Percentiles rank a stretch among this genome's conserved stretches.
Conservation (phyloP, 2,113 vertebrate genomes). For the Phylloscopus trochilus region DNA sequence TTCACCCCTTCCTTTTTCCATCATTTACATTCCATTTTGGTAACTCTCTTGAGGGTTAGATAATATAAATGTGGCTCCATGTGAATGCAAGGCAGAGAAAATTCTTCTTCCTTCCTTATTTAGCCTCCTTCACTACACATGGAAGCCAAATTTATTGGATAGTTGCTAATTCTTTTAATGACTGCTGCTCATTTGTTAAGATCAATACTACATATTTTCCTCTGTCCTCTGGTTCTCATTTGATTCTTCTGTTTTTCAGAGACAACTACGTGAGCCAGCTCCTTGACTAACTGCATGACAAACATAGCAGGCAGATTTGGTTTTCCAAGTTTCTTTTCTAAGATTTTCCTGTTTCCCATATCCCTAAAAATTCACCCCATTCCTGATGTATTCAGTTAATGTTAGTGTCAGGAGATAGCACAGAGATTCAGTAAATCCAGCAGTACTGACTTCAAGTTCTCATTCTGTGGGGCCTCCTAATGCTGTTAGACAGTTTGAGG, state of each 20-base stretch:
- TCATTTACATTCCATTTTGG: neutral
- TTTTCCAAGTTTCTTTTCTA: neutral
- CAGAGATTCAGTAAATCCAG: neutral
- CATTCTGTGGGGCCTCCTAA: slow-evolving; percentile 36
- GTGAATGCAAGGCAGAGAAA: neutral
- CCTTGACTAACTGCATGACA: neutral
- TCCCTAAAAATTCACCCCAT: neutral
- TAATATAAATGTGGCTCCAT: neutral
- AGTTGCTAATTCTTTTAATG: neutral
- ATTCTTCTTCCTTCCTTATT: neutral
- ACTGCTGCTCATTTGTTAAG: neutral
- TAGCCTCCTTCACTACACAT: neutral
- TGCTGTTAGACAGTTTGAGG: slow-evolving; percentile 48
- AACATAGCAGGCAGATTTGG: neutral
- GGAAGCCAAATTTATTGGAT: neutral
- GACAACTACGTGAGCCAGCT: neutral
- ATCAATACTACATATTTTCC: neutral
- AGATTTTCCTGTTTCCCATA: neutral
- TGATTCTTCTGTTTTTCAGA: neutral
- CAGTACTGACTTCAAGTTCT: slow-evolving; percentile 23
- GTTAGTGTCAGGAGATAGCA: neutral
- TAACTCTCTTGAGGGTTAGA: neutral
- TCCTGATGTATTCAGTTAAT: neutral
- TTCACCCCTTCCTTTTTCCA: neutral
- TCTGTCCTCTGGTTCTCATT: neutral